These are phyloP conservation scores for Hirtodrosophila cameraria DNA, from an alignment of 2,888 invertebrate species.

Conservation along the genomic window DNA sequence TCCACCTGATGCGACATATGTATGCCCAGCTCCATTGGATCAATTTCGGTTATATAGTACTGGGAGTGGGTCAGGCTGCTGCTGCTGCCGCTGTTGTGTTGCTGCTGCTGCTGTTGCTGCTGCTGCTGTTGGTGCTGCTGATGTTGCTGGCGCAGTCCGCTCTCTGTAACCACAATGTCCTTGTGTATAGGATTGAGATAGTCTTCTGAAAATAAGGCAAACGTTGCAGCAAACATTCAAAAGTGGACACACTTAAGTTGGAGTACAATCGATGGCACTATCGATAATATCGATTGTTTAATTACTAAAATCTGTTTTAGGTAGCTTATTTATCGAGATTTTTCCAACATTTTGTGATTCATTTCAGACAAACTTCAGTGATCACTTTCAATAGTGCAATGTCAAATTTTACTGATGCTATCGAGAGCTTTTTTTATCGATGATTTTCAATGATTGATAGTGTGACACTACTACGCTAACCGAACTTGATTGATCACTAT, in stretches of 20 bases:
- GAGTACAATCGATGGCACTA: neutral
- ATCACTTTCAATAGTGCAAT: too few relatives aligned
- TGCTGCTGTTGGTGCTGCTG: constrained; percentile 33
- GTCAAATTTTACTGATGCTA: too few relatives aligned
- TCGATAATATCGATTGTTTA: too few relatives aligned
- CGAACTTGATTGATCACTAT: too few relatives aligned
- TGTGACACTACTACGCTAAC: too few relatives aligned
- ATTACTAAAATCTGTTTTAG: too few relatives aligned
- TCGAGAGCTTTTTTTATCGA: too few relatives aligned
- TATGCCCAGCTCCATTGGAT: constrained; percentile 84
- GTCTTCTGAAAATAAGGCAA: constrained; percentile 84
- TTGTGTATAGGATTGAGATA: constrained; percentile 89
- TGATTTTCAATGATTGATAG: too few relatives aligned
- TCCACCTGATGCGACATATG: constrained; percentile 82
- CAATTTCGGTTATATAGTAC: constrained; percentile 83
- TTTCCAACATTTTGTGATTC: too few relatives aligned
- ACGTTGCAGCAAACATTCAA: neutral
- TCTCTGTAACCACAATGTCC: constrained; percentile 90
- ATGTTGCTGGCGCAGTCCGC: constrained; percentile 86
- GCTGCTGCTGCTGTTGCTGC: constrained; percentile 25
- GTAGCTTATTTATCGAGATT: too few relatives aligned
- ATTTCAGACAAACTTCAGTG: too few relatives aligned
- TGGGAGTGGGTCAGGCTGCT: constrained; percentile 62
- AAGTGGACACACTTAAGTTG: neutral
- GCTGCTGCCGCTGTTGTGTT: constrained; percentile 9